phyloP scores from a whole-genome alignment of 1,140 invertebrate genomes.

The Acromyrmex echinatior region DNA sequence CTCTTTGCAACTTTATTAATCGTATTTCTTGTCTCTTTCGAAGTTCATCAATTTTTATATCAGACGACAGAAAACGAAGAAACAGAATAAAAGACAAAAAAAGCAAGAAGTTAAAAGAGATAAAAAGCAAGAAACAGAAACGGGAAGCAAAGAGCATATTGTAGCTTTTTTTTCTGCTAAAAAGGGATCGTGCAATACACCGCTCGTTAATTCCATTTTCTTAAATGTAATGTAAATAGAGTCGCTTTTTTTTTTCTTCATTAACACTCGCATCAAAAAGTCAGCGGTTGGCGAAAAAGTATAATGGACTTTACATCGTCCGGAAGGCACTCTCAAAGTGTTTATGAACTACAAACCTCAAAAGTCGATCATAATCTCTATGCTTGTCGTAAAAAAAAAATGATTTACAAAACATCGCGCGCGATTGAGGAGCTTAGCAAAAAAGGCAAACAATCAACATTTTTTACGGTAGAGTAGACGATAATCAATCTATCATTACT shows the following conservation, averaged over 20 bases:
- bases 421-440: conserved; percentile 24
- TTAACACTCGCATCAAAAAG: conserved; percentile 8
- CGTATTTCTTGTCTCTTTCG: no score
- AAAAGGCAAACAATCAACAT: conserved; percentile 23
- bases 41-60: no score
- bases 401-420: conserved; percentile 57
- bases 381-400: conserved; percentile 66
- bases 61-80: no score
- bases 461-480: conserved; percentile 43
- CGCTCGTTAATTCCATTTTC: conserved; percentile 15
- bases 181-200: not conserved
- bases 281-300: conserved; percentile 16
- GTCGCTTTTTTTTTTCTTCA: not conserved
- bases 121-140: no score
- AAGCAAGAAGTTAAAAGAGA: no score
- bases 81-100: no score
- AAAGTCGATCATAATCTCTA: conserved; percentile 61
- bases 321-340: conserved; percentile 69
- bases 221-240: conserved; percentile 34
- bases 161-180: conserved; percentile 13
- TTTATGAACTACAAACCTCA: conserved; percentile 64
- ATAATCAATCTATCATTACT: conserved; percentile 15
- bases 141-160: no score
- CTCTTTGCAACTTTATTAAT: no score
- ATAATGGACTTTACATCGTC: conserved; percentile 23